Percentiles rank a stretch among this genome's conserved stretches.
Evolutionary conservation across 1,140 invertebrate species (phyloP).

Genomic region (Euwallacea fornicatus): DNA sequence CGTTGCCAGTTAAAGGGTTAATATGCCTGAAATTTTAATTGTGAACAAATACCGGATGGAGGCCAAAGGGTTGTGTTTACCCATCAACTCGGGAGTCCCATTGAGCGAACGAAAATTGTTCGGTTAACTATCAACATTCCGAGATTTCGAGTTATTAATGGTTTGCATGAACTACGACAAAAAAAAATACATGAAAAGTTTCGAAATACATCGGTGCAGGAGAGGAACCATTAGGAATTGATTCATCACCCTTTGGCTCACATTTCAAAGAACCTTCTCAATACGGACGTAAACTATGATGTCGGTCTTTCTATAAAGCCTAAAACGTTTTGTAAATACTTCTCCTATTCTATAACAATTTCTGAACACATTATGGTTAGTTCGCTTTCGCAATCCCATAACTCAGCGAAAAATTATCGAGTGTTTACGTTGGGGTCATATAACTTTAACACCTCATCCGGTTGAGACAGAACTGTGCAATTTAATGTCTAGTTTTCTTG

Average conservation of each 20-base stretch:
- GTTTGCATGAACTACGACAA: no score
- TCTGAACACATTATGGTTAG: no score
- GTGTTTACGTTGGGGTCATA: conserved; percentile 11
- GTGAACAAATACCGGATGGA: conserved; percentile 47
- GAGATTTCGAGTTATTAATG: no score
- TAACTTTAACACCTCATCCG: conserved; percentile 12
- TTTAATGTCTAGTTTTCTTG: not conserved
- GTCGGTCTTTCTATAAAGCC: not conserved
- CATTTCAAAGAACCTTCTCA: no score
- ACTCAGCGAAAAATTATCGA: conserved; percentile 9
- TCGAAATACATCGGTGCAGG: no score
- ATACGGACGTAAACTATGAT: not conserved
- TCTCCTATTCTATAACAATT: not conserved
- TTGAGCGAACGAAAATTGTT: no score
- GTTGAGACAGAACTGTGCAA: conserved; percentile 4
- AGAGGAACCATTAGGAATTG: no score
- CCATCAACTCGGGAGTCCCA: not conserved
- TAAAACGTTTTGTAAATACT: not conserved
- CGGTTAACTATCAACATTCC: no score
- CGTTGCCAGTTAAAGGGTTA: conserved; percentile 48
- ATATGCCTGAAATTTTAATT: conserved; percentile 52
- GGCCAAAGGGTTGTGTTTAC: conserved; percentile 17
- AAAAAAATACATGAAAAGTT: no score
- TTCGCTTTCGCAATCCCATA: no score
- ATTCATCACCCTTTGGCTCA: no score